Conservation (phyloP, 2,888 invertebrate genomes). For the Drosophila mettleri region DNA sequence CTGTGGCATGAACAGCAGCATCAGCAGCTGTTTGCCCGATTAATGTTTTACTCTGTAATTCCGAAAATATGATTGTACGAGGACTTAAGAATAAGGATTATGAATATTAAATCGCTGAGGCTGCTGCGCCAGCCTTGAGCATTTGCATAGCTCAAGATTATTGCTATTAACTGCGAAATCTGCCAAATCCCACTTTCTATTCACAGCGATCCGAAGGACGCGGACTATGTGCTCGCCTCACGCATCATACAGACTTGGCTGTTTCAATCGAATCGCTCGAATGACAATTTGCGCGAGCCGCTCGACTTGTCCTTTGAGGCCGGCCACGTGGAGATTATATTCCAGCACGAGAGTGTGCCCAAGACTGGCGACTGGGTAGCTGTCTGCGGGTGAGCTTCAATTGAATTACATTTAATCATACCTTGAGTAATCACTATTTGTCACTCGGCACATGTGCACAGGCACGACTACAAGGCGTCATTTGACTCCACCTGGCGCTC, state of each 20-base stretch:
- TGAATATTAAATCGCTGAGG: not conserved
- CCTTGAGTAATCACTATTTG: not conserved
- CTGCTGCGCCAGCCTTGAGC: not conserved
- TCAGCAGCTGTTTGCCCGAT: slow-evolving; percentile 8
- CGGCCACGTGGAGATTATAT: slow-evolving; percentile 85
- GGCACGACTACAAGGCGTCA: slow-evolving; percentile 85
- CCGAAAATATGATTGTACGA: not conserved
- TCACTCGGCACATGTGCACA: slow-evolving; percentile 27
- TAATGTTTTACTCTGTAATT: not conserved
- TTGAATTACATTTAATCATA: no score
- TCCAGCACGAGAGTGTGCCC: slow-evolving; percentile 84
- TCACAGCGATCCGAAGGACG: slow-evolving; percentile 81
- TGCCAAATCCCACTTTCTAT: not conserved
- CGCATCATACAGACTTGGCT: slow-evolving; percentile 85
- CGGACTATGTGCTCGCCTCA: slow-evolving; percentile 84
- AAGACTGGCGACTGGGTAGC: slow-evolving; percentile 84
- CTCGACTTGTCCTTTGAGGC: slow-evolving; percentile 84
- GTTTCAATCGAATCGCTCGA: slow-evolving; percentile 84
- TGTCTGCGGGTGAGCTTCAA: slow-evolving; percentile 83
- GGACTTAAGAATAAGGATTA: not conserved
- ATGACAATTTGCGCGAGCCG: slow-evolving; percentile 83
- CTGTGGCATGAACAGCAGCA: slow-evolving; percentile 27
- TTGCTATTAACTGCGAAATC: not conserved
- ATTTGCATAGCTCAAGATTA: not conserved
- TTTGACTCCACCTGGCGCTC: slow-evolving; percentile 88